A percentile compares a stretch with the other conserved stretches of the same genome.
Evolutionary conservation across 2,888 invertebrate genomes (phyloP).

Genomic region (Limnephilus marmoratus): DNA sequence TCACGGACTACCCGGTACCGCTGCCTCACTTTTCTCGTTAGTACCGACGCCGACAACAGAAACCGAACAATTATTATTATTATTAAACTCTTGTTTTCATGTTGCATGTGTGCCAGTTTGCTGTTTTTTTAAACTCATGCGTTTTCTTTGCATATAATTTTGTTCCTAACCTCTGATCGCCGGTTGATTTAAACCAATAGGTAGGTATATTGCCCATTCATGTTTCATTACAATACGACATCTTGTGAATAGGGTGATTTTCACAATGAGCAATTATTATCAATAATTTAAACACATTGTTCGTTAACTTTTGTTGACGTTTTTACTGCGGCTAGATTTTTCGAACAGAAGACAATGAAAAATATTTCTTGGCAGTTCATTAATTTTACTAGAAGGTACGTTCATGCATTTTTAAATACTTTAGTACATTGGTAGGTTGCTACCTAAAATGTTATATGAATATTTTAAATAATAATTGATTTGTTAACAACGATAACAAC

Average conservation of each 20-base stretch:
- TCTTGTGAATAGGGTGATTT: background rate
- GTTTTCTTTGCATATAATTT: background rate
- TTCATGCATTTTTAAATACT: background rate
- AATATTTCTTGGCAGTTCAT: background rate
- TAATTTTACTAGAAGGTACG: background rate
- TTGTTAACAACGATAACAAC: too few relatives aligned
- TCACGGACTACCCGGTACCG: conserved; percentile 59
- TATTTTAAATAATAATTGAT: too few relatives aligned
- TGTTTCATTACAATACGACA: background rate
- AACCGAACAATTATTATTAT: background rate
- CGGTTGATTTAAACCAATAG: background rate
- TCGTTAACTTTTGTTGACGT: background rate
- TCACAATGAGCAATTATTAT: background rate
- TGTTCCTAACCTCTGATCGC: background rate
- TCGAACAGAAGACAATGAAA: background rate
- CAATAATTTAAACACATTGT: background rate
- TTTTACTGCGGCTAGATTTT: background rate
- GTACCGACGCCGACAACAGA: background rate
- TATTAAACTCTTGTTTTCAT: conserved; percentile 54
- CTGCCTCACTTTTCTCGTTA: conserved; percentile 16
- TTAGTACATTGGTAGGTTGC: too few relatives aligned
- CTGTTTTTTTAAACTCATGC: background rate
- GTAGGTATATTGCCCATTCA: background rate
- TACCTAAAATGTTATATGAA: too few relatives aligned
- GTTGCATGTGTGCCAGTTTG: conserved; percentile 27